Base-by-base conservation (phyloP, 2,888 invertebrate genomes). In the Eupsilia transversa region DNA sequence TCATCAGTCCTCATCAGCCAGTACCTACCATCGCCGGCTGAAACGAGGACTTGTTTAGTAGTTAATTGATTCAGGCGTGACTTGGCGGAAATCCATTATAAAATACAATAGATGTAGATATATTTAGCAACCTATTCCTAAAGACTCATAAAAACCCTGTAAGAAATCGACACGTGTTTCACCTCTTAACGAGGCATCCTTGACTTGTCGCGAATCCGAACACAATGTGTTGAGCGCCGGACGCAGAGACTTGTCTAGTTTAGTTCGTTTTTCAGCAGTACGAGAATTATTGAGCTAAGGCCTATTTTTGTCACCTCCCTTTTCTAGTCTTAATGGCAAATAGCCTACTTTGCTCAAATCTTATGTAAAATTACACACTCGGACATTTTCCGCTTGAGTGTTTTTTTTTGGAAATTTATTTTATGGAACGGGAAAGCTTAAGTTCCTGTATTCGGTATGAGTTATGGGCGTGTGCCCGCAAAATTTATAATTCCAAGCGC, bases 401-500 rank as follows among this genome's bases (percentile, higher is more conserved):
- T 27, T 54, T 27, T 56, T 74, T 65, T 54, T 52, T 7, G 23
- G 0, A 68, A 65, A 86, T 73, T 67, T 76, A 82, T 72, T 72
- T 27, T 1, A 63, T 23, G 63, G 6, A 14, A 71, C 60, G 33
- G 67, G 38, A 76, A 33, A 80, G 33, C 73, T 57, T 66, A 64
- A 60, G 75, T 52, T 46, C 38, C 49, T 57, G 56, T 67, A 80
- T 66, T 65, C 74, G 7, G 20, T 54, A 56, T 85, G 74, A 84
- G 64, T 80, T 81, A 84, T 72, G 77, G 12, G 12, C 56, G 69
- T 61, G 38, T 35, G 30, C 20, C 46, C 66, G 64, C 38, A 61
- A 72, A 75, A 84, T 72, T 66, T 75, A 69, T 83, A 68, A 85
- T 77, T 60, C 54, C 3, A 54, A 67, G 33, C n/a, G 60, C 43